phyloP scores from a whole-genome alignment of 2,113 vertebrate species.

The Bothrops jararaca region DNA sequence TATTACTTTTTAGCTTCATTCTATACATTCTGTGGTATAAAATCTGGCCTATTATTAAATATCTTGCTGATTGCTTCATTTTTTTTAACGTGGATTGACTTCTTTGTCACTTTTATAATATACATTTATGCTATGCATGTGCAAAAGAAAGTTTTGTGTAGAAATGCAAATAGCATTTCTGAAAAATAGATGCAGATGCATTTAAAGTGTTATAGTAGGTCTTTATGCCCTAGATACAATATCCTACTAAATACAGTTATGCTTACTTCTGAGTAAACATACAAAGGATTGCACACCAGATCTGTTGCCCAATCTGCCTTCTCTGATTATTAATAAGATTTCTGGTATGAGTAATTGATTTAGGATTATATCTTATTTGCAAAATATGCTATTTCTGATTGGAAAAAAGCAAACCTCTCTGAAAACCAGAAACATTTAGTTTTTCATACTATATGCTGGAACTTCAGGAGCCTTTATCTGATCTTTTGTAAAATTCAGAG shows the following conservation, averaged over 20 bases:
- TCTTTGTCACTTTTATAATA: neutral
- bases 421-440: neutral
- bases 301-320: neutral
- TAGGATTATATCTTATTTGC: neutral
- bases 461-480: neutral
- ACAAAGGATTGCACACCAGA: neutral
- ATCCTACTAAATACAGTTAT: neutral
- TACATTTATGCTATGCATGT: neutral
- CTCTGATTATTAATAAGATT: neutral
- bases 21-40: neutral
- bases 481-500: neutral
- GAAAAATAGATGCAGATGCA: neutral
- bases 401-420: neutral
- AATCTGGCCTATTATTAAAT: neutral
- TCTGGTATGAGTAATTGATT: neutral
- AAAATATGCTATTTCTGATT: neutral
- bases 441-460: neutral
- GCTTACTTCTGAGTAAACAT: neutral
- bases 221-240: neutral
- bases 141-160: neutral
- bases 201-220: neutral
- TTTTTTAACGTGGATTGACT: neutral
- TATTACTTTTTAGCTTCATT: neutral
- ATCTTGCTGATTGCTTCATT: neutral
- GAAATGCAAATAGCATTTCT: neutral